Conservation (phyloP, 2,888 invertebrate genomes). For the Biston stratarius region DNA sequence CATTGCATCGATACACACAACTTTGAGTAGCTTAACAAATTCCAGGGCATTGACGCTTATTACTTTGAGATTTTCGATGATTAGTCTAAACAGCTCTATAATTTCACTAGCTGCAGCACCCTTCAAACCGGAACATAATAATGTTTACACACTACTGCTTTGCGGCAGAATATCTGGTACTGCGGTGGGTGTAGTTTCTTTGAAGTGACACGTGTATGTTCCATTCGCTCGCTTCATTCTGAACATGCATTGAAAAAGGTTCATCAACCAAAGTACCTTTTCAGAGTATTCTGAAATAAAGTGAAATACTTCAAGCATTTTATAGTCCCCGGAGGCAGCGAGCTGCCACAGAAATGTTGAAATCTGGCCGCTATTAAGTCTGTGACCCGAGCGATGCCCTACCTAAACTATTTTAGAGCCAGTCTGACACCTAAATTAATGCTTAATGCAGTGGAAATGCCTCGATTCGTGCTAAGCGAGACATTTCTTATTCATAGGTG, state of each 20-base stretch:
- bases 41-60: no score
- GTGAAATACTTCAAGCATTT: constrained; percentile 19
- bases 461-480: neutral
- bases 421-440: constrained; percentile 8
- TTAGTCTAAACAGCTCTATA: no score
- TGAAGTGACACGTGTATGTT: neutral
- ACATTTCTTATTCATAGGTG: neutral
- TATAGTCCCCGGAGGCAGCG: constrained; percentile 5
- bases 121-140: no score
- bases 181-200: no score
- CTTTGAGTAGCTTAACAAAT: no score
- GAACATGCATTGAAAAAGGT: constrained; percentile 17
- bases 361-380: constrained; percentile 32
- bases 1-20: no score
- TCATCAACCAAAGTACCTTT: constrained; percentile 19
- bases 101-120: no score
- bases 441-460: constrained; percentile 2
- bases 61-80: no score
- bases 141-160: no score
- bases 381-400: constrained; percentile 32
- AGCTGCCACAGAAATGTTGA: constrained; percentile 12
- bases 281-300: constrained; percentile 17
- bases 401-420: constrained; percentile 17
- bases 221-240: no score
- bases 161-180: no score